Evolutionary conservation across 30 jellyfish, hydroid and myxozoan genomes (phyloP), one percentile per base, ranked within the genome.

Genomic region (Turritopsis dohrnii): DNA sequence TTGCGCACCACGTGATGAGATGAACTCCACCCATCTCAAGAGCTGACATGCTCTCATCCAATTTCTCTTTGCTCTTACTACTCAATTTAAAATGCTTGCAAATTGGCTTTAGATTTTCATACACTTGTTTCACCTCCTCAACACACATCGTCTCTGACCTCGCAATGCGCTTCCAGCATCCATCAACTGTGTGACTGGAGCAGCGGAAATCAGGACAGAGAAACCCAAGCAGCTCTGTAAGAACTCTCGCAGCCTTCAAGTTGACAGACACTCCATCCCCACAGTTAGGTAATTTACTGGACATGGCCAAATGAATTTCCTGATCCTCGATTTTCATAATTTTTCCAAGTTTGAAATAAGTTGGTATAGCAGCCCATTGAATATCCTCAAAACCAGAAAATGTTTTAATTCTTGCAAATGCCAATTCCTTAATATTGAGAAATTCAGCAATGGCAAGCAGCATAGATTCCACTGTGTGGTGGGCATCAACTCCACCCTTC

Each of bases 401-500:
- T 16, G 72, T 54, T 18, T 18, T 16, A 16, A 54, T 54, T 54
- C 21, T 54, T 16, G 18, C 72, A 54, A 54, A 54, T 16, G 72
- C 72, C 18, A 21, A 16, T 18, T 54, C 72, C 21, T 54, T 54
- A 21, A 54, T 54, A 21, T 54, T 21, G 18, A 54, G 21, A 54
- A 54, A 21, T 54, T 54, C 72, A 16, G 72, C 72, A 54, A 54
- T 54, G 72, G 19, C 72, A 16, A 54, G 19, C 72, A 54, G 18
- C 72, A 54, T 16, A 21, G 72, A 54, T 54, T 54, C 21, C 19
- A 54, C 21, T 54, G 72, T 54, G 72, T 54, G 19, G 21, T 54
- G 72, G 72, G 72, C 72, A 54, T 54, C 21, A 21, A 54, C 72
- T 54, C 72, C 72, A 54, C 72, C 72, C 21, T 54, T 54, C 72